A percentile compares a stretch with the other conserved stretches of the same genome.
Evolutionary conservation across 2,797 vertebrate genomes (phyloP).

Genomic region (Danio choprae): DNA sequence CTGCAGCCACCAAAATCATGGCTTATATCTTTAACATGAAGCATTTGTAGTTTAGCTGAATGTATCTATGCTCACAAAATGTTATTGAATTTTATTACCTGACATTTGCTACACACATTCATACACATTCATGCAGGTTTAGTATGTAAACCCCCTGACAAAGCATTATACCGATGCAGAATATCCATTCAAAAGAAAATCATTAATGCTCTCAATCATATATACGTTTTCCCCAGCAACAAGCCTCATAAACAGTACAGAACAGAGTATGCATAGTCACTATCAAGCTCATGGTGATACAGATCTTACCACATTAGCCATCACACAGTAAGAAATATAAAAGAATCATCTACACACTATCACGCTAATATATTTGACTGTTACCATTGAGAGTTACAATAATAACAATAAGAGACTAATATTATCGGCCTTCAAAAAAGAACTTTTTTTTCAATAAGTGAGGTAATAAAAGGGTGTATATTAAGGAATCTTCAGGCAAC

Average conservation of each 20-base stretch:
- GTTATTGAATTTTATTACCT: constrained; percentile 18
- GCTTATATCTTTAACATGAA: not conserved
- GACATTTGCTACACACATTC: constrained; percentile 34
- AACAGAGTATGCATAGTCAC: constrained; percentile 78
- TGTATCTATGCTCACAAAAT: not conserved
- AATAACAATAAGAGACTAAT: constrained; percentile 67
- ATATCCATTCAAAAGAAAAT: constrained; percentile 33
- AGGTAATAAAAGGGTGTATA: not conserved
- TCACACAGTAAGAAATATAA: constrained; percentile 66
- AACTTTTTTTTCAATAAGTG: not conserved
- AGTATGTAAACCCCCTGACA: constrained; percentile 26
- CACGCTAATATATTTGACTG: constrained; percentile 69
- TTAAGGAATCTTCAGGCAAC: constrained; percentile 1
- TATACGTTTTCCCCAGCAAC: constrained; percentile 54
- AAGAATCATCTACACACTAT: constrained; percentile 62
- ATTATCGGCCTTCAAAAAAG: constrained; percentile 9
- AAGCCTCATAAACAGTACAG: constrained; percentile 62
- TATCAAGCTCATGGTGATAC: constrained; percentile 68
- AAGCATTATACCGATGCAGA: constrained; percentile 38
- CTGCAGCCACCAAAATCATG: not conserved
- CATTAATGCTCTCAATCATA: constrained; percentile 55
- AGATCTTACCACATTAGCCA: constrained; percentile 69
- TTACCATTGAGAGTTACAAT: constrained; percentile 61
- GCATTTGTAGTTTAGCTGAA: not conserved
- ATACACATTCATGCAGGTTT: constrained; percentile 57